phyloP scores from a whole-genome alignment of 2,888 invertebrate species.

The Sabellastarte sp. region DNA sequence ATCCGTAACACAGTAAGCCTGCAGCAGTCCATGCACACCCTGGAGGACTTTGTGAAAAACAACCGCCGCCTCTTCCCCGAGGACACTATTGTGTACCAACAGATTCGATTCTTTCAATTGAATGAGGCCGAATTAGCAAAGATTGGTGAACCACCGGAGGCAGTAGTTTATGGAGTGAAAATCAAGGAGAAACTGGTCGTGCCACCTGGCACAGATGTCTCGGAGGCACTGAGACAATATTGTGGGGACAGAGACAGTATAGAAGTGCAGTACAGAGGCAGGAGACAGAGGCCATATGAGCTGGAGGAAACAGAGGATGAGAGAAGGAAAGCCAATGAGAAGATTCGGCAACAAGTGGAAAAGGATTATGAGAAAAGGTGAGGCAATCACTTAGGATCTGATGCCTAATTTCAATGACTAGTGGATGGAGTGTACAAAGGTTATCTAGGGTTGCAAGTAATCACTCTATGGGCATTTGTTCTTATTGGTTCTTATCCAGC shows the following conservation, averaged over 20 bases:
- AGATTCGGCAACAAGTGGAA: constrained; percentile 18
- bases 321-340: background rate
- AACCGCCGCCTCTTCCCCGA: constrained; percentile 31
- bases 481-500: no score
- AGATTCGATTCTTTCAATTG: constrained; percentile 20
- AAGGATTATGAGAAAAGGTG: constrained; percentile 16
- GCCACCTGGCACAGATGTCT: constrained; percentile 25
- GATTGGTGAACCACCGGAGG: constrained; percentile 27
- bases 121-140: constrained; percentile 17
- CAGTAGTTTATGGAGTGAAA: constrained; percentile 29
- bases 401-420: no score
- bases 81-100: constrained; percentile 22
- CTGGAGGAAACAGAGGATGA: constrained; percentile 9
- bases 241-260: constrained; percentile 1
- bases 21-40: constrained; percentile 22
- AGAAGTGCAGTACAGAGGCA: background rate
- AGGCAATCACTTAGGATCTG: no score
- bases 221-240: constrained; percentile 16
- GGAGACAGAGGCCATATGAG: background rate
- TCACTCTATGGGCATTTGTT: no score
- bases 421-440: no score
- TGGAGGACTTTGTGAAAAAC: constrained; percentile 31
- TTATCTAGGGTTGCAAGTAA: no score
- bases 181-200: constrained; percentile 26
- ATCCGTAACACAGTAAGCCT: constrained; percentile 19